These are phyloP conservation scores for Enteromius trimaculatus DNA, from an alignment of 2,797 vertebrate genomes.

Conservation along the genomic window DNA sequence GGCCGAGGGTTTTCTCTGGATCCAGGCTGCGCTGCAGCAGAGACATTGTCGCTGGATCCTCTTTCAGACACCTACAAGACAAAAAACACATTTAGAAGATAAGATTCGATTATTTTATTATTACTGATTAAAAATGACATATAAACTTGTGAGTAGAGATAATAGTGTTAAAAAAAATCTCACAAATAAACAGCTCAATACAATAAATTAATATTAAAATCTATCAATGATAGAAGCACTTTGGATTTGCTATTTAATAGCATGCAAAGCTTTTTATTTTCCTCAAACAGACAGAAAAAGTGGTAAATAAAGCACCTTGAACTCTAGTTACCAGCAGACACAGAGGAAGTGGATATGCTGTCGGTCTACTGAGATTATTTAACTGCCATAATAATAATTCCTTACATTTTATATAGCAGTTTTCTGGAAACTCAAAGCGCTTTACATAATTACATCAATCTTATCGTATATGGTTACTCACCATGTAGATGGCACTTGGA, in stretches of 20 bases:
- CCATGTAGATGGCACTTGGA: constrained; percentile 99
- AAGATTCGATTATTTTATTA: not conserved
- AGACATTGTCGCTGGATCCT: constrained; percentile 99
- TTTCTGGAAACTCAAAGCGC: too few species aligned
- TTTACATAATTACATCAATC: not conserved
- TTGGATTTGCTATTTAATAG: not conserved
- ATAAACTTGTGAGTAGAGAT: not conserved
- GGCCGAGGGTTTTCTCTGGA: constrained; percentile 94
- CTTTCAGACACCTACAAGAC: constrained; percentile 92
- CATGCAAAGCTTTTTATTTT: not conserved
- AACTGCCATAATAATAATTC: not conserved
- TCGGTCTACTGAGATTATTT: not conserved
- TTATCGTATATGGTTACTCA: constrained; percentile 70
- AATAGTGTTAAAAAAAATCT: too few species aligned
- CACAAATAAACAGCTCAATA: too few species aligned
- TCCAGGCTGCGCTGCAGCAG: constrained; percentile 95
- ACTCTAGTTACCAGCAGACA: not conserved
- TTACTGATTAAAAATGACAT: not conserved
- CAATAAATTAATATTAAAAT: too few species aligned
- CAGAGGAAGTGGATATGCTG: not conserved
- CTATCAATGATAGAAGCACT: not conserved
- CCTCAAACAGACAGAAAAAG: not conserved
- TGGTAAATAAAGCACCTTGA: not conserved
- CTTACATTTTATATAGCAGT: too few species aligned
- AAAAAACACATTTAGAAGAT: not conserved